These are phyloP conservation scores for Pseudochaenichthys georgianus DNA, from an alignment of 2,797 vertebrate species.

Conservation along the genomic window DNA sequence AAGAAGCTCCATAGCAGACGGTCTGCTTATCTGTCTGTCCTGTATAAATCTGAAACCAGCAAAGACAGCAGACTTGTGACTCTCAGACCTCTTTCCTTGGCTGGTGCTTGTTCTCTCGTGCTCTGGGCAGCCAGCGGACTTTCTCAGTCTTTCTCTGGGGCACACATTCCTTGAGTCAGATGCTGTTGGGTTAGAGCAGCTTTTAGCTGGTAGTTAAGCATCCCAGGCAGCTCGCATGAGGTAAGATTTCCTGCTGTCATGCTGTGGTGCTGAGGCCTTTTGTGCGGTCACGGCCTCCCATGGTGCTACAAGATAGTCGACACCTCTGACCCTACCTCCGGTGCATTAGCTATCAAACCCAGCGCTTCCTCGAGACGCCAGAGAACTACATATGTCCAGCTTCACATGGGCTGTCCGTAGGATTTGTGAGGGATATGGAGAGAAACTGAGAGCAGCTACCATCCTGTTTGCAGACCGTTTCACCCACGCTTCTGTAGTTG, in stretches of 20 bases:
- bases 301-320: conserved; percentile 80
- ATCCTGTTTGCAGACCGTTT: conserved; percentile 70
- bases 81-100: conserved; percentile 59
- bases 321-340: conserved; percentile 62
- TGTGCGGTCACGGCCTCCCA: conserved; percentile 65
- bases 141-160: conserved; percentile 34
- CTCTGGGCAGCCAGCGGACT: conserved; percentile 31
- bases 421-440: conserved; percentile 29
- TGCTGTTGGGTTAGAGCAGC: conserved; percentile 45
- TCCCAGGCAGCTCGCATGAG: conserved; percentile 51
- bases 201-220: conserved; percentile 41
- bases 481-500: conserved; percentile 62
- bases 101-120: conserved; percentile 35
- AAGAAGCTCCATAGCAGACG: conserved; percentile 53
- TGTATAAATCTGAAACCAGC: conserved; percentile 83
- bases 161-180: conserved; percentile 12
- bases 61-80: conserved; percentile 77
- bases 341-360: conserved; percentile 64
- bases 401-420: conserved; percentile 17
- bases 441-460: conserved; percentile 71
- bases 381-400: conserved; percentile 18
- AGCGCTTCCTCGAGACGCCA: conserved; percentile 56
- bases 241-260: conserved; percentile 71
- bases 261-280: conserved; percentile 83
- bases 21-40: conserved; percentile 75